Evolutionary conservation across 2,888 invertebrate species (phyloP).

Genomic region (Lumbricus terrestris): DNA sequence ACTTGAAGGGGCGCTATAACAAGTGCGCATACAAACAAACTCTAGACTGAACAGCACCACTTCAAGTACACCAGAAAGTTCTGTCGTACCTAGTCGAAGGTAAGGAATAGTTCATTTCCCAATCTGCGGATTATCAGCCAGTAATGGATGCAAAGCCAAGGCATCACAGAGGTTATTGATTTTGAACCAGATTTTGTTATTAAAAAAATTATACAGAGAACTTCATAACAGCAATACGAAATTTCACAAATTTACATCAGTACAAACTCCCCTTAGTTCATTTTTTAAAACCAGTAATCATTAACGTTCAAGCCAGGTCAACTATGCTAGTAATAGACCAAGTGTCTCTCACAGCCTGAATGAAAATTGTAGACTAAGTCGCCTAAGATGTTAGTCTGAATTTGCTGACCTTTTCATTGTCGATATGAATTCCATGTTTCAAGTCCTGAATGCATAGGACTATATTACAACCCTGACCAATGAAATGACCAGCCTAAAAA

Average conservation of each 20-base stretch:
- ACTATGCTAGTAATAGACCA: neutral
- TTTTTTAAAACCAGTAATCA: neutral
- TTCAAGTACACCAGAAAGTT: neutral
- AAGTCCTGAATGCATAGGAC: constrained; percentile 84
- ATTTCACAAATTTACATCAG: neutral
- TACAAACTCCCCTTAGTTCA: neutral
- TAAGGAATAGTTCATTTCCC: neutral
- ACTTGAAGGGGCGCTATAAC: too few relatives aligned
- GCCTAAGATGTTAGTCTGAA: neutral
- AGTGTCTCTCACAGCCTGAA: neutral
- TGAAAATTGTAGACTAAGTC: neutral
- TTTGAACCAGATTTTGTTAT: neutral
- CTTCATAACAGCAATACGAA: too few relatives aligned
- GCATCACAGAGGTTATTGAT: neutral
- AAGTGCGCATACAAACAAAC: too few relatives aligned
- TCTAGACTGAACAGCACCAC: neutral
- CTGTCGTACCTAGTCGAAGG: neutral
- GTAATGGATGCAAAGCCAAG: neutral
- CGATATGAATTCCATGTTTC: constrained; percentile 64
- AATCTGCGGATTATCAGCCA: neutral
- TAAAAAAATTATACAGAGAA: neutral
- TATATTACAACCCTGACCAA: constrained; percentile 78
- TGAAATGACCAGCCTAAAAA: constrained; percentile 80
- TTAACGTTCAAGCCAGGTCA: neutral
- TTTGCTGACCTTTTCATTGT: constrained; percentile 69